Conservation (phyloP, 2,797 vertebrate species). For the Euphonia xanthogaster region DNA sequence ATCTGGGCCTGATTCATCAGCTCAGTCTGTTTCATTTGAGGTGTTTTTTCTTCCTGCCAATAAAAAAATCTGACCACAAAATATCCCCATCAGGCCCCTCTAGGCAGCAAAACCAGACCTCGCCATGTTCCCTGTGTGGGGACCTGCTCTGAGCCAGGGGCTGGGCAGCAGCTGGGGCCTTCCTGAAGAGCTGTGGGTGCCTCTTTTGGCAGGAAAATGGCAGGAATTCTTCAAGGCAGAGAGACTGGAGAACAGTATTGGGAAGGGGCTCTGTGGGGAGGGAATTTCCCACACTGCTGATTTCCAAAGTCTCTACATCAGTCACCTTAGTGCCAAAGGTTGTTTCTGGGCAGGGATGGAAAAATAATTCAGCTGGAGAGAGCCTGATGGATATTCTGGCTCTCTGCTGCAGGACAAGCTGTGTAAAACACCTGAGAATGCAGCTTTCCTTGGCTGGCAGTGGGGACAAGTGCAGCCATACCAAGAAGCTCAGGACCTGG, state of each 20-base stretch:
- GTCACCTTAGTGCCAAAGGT: fast-evolving
- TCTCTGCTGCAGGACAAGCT: not conserved
- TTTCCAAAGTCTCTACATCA: not conserved
- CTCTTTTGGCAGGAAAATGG: not conserved
- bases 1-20: not conserved
- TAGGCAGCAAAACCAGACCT: not conserved
- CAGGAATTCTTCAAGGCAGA: not conserved
- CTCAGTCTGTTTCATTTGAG: not conserved
- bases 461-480: not conserved
- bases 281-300: not conserved
- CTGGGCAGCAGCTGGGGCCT: not conserved
- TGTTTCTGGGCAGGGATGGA: not conserved
- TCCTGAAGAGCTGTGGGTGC: not conserved
- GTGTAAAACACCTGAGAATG: not conserved
- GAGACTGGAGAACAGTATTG: not conserved
- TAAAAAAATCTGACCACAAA: not conserved
- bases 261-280: not conserved
- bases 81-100: not conserved
- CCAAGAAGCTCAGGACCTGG: fast-evolving
- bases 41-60: not conserved
- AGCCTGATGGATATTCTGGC: not conserved
- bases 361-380: not conserved
- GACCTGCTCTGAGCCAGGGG: not conserved
- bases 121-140: not conserved
- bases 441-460: fast-evolving